A percentile compares a stretch with the other conserved stretches of the same genome.
phyloP scores from a whole-genome alignment of 2,888 invertebrate genomes.

The Atethmia centrago region DNA sequence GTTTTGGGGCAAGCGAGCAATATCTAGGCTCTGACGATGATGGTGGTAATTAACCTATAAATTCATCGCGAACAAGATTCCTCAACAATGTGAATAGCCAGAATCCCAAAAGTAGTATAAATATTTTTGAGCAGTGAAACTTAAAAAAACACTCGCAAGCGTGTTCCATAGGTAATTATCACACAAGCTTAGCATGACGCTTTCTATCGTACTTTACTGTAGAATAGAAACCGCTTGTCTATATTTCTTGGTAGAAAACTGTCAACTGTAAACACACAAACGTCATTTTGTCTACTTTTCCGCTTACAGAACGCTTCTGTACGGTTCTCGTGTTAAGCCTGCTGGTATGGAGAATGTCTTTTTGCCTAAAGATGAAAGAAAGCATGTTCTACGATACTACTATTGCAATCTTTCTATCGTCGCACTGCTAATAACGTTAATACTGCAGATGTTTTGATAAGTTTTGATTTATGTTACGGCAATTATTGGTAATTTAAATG shows the following conservation, averaged over 20 bases:
- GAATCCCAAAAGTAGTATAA: neutral
- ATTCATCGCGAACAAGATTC: neutral
- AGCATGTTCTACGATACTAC: neutral
- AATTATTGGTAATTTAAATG: neutral
- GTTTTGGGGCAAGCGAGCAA: slow-evolving; percentile 2
- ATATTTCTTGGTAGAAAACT: too few species aligned
- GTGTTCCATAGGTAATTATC: neutral
- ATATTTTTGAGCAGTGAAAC: neutral
- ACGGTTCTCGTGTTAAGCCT: too few species aligned
- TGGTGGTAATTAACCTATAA: neutral
- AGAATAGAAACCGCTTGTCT: too few species aligned
- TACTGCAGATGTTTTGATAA: slow-evolving; percentile 10
- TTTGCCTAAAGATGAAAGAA: neutral
- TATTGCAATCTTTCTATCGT: slow-evolving; percentile 11
- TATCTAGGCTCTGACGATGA: neutral
- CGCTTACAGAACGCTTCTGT: too few species aligned
- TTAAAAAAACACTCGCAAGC: neutral
- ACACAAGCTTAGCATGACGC: too few species aligned
- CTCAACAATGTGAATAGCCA: neutral
- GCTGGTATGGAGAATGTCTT: neutral
- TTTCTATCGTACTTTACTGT: too few species aligned
- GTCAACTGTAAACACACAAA: too few species aligned
- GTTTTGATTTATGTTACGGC: neutral
- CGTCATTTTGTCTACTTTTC: too few species aligned
- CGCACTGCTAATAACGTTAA: slow-evolving; percentile 4